phyloP scores from a whole-genome alignment of 2,888 invertebrate genomes.

The Himalopsyche tibetana region DNA sequence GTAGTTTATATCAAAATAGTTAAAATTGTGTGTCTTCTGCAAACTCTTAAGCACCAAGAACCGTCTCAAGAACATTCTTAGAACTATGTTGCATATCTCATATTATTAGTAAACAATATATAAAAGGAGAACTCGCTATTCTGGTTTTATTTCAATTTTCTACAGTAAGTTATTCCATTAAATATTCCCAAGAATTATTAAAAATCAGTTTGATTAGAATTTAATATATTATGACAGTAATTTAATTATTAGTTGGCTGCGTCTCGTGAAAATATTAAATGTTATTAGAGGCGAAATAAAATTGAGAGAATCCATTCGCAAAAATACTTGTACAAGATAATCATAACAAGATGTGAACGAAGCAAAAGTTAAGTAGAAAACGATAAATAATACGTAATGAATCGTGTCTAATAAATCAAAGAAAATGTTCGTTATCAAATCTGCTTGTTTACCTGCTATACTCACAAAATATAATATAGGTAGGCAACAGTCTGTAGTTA shows the following conservation, averaged over 20 bases:
- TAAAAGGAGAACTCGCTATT: no score
- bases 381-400: conserved; percentile 63
- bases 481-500: neutral
- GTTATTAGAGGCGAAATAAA: conserved; percentile 10
- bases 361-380: conserved; percentile 53
- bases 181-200: no score
- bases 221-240: neutral
- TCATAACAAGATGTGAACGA: conserved; percentile 58
- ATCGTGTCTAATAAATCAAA: conserved; percentile 63
- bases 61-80: no score
- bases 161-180: no score
- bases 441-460: conserved; percentile 61
- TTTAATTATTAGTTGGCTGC: neutral
- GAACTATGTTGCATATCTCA: no score
- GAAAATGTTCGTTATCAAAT: conserved; percentile 63
- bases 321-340: conserved; percentile 49
- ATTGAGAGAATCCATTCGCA: conserved; percentile 25
- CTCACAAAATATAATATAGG: conserved; percentile 4
- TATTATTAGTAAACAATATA: no score
- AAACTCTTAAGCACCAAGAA: no score
- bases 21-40: no score
- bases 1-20: no score
- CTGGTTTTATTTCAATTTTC: no score
- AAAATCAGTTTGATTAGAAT: neutral
- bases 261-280: neutral